These are phyloP conservation scores for Leiothrix lutea DNA, from an alignment of 2,113 vertebrate genomes.

Conservation along the genomic window DNA sequence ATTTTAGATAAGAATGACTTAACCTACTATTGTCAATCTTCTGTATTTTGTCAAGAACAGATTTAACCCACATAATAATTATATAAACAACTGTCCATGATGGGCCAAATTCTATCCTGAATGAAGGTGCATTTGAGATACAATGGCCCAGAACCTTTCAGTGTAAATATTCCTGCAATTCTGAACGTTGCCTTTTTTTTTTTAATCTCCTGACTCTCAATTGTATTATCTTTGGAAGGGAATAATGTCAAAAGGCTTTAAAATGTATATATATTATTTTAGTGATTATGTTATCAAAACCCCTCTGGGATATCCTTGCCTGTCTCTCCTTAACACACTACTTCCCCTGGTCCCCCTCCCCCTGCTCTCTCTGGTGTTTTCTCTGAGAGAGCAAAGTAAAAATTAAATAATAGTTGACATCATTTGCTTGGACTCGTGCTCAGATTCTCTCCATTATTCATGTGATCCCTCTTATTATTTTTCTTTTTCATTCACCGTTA, in stretches of 20 bases:
- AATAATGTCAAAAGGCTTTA: slow-evolving; percentile 52
- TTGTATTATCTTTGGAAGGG: slow-evolving; percentile 57
- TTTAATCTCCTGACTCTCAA: not conserved
- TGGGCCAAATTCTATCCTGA: not conserved
- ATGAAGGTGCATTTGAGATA: not conserved
- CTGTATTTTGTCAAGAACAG: not conserved
- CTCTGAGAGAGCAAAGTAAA: slow-evolving; percentile 31
- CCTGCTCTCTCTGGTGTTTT: slow-evolving; percentile 4
- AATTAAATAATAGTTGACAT: slow-evolving; percentile 55
- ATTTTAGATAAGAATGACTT: not conserved
- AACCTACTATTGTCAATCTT: not conserved
- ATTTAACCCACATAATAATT: not conserved
- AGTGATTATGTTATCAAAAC: slow-evolving; percentile 59
- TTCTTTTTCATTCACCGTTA: slow-evolving; percentile 28
- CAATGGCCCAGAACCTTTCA: not conserved
- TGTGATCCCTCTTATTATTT: slow-evolving; percentile 32
- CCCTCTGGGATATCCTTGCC: slow-evolving; percentile 2
- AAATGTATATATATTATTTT: slow-evolving; percentile 49
- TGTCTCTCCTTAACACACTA: not conserved
- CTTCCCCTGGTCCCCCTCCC: not conserved
- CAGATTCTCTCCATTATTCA: slow-evolving; percentile 47
- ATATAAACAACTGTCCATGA: not conserved
- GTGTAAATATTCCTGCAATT: not conserved
- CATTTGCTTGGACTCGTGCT: slow-evolving; percentile 48
- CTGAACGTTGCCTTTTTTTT: not conserved